Base-by-base conservation (phyloP, 2,113 vertebrate species). In the Callocephalon fimbriatum region DNA sequence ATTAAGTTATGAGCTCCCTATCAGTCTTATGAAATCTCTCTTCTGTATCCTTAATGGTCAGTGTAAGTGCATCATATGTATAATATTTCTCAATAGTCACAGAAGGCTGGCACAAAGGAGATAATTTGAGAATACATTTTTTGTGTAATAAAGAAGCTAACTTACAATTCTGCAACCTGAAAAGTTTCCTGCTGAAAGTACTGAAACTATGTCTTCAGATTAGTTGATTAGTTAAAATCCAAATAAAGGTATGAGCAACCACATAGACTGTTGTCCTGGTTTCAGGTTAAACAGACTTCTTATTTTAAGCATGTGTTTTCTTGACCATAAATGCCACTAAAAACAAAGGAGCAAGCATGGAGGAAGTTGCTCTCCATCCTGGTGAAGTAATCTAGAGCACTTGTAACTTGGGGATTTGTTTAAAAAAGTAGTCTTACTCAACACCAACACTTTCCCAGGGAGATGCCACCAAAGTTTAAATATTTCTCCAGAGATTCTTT, bases 311-410 rank as follows among this genome's bases (percentile, higher is more conserved):
- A 48, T 6, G 16, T 48, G 2, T 59, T 90, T 70, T 77, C 8
- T 83, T 78, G 42, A 56, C 48, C 19, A 19, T 44, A 88, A 66
- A 0, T n/a, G 20, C 3, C 54, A 38, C 18, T 29, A 25, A 50
- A 68, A 42, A 10, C 10, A 89, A 92, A 89, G 17, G 10, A 68
- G 5, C 0, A 0, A 79, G 20, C 12, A 27, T 5, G 45, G 10
- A 73, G 37, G 15, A 27, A 5, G 15, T 47, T 73, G 12, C 70
- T 73, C 12, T 38, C 25, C 6, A 22, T 76, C 15, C 9, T 71
- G 35, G 40, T 37, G 9, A 61, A 90, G 22, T 35, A 3, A 44
- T 45, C 31, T 45, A 67, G 40, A 80, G 21, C 5, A 40, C 18
- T 35, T 72, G 19, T n/a, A 80, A 44, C 9, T n/a, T 1, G 0